These are phyloP conservation scores for Pseudomyrmex pallidus DNA, from an alignment of 1,140 invertebrate species.

Conservation along the genomic window DNA sequence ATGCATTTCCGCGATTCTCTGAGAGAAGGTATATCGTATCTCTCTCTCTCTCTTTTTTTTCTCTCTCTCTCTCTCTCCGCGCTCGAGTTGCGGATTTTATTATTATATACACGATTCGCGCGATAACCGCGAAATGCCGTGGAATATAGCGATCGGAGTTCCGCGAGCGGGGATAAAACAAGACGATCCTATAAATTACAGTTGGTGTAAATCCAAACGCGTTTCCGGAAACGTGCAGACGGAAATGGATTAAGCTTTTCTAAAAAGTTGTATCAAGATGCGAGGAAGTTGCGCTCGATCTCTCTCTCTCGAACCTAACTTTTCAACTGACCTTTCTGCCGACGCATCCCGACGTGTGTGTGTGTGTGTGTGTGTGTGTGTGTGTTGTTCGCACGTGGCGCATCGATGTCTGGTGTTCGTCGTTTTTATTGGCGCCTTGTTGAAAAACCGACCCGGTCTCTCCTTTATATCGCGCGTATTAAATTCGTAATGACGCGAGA, in stretches of 20 bases:
- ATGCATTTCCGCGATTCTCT: constrained; percentile 48
- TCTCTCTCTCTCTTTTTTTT: not conserved
- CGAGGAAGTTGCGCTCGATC: constrained; percentile 63
- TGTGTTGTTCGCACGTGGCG: constrained; percentile 66
- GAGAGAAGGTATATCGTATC: not conserved
- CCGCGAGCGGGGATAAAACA: constrained; percentile 50
- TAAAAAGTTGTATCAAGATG: constrained; percentile 70
- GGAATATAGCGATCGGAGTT: constrained; percentile 22
- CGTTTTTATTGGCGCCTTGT: not conserved
- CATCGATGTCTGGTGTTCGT: constrained; percentile 41
- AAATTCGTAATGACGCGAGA: not conserved
- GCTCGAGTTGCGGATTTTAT: constrained; percentile 22
- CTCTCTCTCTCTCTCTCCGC: too few relatives aligned
- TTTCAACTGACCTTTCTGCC: constrained; percentile 61
- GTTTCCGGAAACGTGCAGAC: constrained; percentile 47
- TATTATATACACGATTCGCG: constrained; percentile 22
- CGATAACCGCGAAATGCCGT: constrained; percentile 31
- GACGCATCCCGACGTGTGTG: constrained; percentile 56
- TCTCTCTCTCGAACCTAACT: constrained; percentile 59
- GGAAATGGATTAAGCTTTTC: constrained; percentile 70
- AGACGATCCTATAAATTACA: constrained; percentile 66
- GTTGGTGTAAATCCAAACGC: constrained; percentile 63
- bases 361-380: too few relatives aligned
- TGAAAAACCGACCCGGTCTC: not conserved
- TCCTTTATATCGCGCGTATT: not conserved